These are phyloP conservation scores for Slavum lentiscoides DNA, from an alignment of 2,888 invertebrate genomes.

Conservation along the genomic window DNA sequence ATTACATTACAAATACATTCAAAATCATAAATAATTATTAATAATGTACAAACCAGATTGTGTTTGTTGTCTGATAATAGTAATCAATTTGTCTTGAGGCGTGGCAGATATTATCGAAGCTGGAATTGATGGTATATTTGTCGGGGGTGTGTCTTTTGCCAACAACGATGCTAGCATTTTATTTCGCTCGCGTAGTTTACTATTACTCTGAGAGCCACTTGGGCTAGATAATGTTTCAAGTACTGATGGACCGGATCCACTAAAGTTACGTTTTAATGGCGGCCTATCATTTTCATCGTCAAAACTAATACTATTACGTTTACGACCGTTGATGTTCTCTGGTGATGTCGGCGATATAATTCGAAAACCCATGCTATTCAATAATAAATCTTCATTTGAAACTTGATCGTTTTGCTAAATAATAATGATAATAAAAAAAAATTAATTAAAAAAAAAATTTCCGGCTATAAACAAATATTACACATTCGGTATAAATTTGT, in stretches of 20 bases:
- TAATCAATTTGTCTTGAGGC: constrained; percentile 71
- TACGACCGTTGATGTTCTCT: constrained; percentile 54
- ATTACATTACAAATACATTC: background rate
- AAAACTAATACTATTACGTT: constrained; percentile 58
- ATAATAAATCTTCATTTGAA: constrained; percentile 27
- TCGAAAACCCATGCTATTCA: constrained; percentile 18
- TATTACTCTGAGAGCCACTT: constrained; percentile 61
- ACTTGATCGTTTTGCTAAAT: constrained; percentile 36
- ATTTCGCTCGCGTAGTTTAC: constrained; percentile 79
- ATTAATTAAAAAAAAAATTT: background rate
- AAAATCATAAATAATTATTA: background rate
- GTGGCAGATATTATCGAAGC: constrained; percentile 69
- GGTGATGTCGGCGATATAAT: constrained; percentile 34
- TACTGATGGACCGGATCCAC: constrained; percentile 18
- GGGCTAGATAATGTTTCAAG: constrained; percentile 56
- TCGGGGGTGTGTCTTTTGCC: constrained; percentile 72
- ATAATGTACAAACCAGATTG: constrained; percentile 37
- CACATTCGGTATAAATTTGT: too few species aligned
- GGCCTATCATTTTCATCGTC: constrained; percentile 42
- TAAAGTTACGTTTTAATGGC: constrained; percentile 32
- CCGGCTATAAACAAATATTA: background rate
- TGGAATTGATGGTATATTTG: constrained; percentile 69
- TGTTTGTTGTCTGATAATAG: constrained; percentile 54
- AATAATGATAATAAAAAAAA: constrained; percentile 7
- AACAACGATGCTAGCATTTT: constrained; percentile 82